Conservation (phyloP, 1,140 invertebrate genomes). For the Amphibalanus amphitrite region DNA sequence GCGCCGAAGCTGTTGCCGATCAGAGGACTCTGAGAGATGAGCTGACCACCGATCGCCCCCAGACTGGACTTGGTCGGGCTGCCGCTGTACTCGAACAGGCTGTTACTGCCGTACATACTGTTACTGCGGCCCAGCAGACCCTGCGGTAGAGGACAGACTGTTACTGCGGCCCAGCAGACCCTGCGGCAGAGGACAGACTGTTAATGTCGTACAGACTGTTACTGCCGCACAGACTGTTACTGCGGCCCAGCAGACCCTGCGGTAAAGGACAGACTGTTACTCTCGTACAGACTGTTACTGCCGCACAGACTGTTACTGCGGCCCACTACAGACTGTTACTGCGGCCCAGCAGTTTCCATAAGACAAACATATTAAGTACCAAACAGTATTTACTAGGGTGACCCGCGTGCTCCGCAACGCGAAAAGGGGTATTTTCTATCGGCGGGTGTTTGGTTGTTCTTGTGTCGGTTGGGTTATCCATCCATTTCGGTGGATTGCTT, state of each 20-base stretch:
- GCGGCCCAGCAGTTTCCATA: neutral
- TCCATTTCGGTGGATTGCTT: no score
- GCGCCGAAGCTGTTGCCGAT: neutral
- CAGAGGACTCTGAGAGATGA: neutral
- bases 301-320: neutral
- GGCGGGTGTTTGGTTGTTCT: no score
- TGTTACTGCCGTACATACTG: neutral
- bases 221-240: neutral
- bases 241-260: neutral
- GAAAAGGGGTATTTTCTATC: no score
- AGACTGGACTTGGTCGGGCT: neutral
- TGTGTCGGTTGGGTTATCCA: no score
- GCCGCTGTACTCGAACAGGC: neutral
- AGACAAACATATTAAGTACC: no score
- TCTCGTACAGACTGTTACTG: no score
- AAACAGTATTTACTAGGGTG: no score
- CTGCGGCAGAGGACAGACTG: neutral
- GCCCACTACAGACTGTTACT: neutral
- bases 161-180: neutral
- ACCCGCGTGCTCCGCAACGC: no score
- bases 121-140: neutral
- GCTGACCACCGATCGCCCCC: neutral
- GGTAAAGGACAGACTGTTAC: no score
- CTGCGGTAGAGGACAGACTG: neutral
- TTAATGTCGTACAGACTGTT: neutral